Evolutionary conservation across 2,888 invertebrate species (phyloP).

Genomic region (Penaeus monodon): DNA sequence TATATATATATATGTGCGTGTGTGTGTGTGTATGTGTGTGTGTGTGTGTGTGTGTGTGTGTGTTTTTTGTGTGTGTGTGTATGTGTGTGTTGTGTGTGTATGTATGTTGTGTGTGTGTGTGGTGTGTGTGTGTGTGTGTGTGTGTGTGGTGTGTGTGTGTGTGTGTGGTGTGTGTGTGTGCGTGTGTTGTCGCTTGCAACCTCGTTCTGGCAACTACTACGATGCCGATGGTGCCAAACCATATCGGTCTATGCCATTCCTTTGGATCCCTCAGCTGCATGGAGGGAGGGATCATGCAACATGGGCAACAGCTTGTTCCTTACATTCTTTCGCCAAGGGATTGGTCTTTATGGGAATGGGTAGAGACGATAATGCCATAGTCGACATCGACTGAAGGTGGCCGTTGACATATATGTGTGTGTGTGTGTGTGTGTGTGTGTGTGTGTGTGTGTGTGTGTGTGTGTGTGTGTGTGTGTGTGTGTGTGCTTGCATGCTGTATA

Average conservation of each 20-base stretch:
- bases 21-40: background rate
- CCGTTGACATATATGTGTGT: background rate
- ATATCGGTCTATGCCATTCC: too few relatives aligned
- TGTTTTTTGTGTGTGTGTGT: background rate
- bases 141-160: background rate
- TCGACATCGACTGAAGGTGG: too few relatives aligned
- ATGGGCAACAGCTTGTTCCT: too few relatives aligned
- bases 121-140: background rate
- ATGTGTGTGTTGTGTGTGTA: background rate
- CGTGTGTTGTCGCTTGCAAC: too few relatives aligned
- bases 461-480: background rate
- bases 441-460: background rate
- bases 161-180: constrained; percentile 4
- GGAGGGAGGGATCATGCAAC: too few relatives aligned
- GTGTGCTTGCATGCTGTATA: background rate
- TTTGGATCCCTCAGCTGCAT: too few relatives aligned
- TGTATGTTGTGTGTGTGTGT: background rate
- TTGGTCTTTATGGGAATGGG: too few relatives aligned
- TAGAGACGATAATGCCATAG: too few relatives aligned
- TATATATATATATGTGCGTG: background rate
- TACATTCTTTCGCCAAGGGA: too few relatives aligned
- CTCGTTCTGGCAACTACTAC: too few relatives aligned
- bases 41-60: background rate
- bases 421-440: background rate
- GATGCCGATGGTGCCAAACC: too few relatives aligned